phyloP scores from a whole-genome alignment of 2,888 invertebrate genomes.

The Anorthoa munda region DNA sequence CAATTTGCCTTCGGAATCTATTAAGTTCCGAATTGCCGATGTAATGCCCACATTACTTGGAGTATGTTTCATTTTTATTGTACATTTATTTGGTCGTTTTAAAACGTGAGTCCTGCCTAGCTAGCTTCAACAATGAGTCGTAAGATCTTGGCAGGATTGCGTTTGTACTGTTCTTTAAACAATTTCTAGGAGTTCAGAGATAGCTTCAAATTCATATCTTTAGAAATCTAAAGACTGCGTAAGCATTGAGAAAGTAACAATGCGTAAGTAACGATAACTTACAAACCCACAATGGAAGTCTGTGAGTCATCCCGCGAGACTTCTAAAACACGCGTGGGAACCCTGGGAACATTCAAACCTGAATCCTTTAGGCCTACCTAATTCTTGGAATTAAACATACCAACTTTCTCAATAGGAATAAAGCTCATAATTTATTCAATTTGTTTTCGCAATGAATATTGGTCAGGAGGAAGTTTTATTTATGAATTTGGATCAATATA shows the following conservation, averaged over 20 bases:
- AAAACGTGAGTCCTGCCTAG: too few relatives aligned
- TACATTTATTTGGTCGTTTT: background rate
- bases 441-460: background rate
- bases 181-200: background rate
- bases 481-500: background rate
- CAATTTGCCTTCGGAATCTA: background rate
- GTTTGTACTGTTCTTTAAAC: background rate
- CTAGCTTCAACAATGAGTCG: too few relatives aligned
- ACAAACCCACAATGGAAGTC: conserved; percentile 25
- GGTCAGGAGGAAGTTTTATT: background rate
- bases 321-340: conserved; percentile 51
- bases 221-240: background rate
- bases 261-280: conserved; percentile 27
- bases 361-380: conserved; percentile 14
- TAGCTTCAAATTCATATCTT: background rate
- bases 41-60: background rate
- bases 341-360: conserved; percentile 40
- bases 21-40: background rate
- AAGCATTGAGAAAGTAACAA: conserved; percentile 23
- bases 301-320: conserved; percentile 45
- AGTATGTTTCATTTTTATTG: background rate
- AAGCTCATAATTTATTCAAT: background rate
- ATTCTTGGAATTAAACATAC: conserved; percentile 18
- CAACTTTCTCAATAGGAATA: conserved; percentile 7
- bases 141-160: background rate